A percentile compares a stretch with the other conserved stretches of the same genome.
Conservation (phyloP, 2,888 invertebrate genomes). For the Eubasilissa splendida region DNA sequence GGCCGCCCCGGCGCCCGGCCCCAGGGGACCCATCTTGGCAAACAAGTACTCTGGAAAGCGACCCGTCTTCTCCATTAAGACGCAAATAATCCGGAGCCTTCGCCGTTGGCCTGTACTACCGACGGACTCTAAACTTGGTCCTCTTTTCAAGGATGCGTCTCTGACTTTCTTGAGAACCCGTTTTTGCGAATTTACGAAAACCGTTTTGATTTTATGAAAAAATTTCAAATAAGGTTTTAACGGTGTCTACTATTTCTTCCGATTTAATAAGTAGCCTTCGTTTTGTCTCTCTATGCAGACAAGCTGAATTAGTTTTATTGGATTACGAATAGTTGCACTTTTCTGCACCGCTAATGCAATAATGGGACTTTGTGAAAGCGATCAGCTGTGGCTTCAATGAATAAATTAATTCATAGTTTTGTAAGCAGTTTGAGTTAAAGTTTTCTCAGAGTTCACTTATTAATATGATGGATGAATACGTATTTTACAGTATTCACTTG, state of each 20-base stretch:
- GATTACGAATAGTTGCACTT: too few relatives aligned
- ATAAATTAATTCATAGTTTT: neutral
- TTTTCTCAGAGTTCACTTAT: too few relatives aligned
- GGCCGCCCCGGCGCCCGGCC: conserved; percentile 67
- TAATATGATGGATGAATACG: too few relatives aligned
- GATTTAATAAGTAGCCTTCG: too few relatives aligned
- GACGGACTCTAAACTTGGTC: conserved; percentile 14
- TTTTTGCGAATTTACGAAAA: conserved; percentile 53
- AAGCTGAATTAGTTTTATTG: too few relatives aligned
- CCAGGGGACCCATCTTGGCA: conserved; percentile 83
- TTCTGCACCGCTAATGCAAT: conserved; percentile 14
- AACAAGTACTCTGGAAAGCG: conserved; percentile 86
- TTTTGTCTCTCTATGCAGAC: too few relatives aligned
- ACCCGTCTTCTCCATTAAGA: conserved; percentile 74
- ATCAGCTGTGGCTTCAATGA: conserved; percentile 2
- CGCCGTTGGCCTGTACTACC: conserved; percentile 10
- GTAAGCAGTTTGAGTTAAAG: too few relatives aligned
- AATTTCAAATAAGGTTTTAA: too few relatives aligned
- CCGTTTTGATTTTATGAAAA: conserved; percentile 28
- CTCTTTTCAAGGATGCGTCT: conserved; percentile 52
- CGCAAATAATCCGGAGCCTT: neutral
- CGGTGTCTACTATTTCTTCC: too few relatives aligned
- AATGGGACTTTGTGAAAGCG: neutral
- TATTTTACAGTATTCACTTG: too few relatives aligned
- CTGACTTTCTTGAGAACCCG: conserved; percentile 58